phyloP scores from a whole-genome alignment of 1,140 invertebrate species.

The Branchinecta lindahli region DNA sequence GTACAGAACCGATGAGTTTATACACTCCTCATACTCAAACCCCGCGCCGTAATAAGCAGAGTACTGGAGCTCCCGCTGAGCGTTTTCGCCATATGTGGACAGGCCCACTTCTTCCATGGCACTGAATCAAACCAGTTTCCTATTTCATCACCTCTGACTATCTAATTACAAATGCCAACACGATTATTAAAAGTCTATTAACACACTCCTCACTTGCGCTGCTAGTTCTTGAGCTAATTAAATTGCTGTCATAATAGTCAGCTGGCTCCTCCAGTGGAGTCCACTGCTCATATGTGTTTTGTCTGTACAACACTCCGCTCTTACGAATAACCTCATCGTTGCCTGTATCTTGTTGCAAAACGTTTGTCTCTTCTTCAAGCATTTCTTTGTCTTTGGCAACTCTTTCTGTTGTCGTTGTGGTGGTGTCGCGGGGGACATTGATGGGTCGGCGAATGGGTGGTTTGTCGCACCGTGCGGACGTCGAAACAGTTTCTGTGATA shows the following conservation, averaged over 20 bases:
- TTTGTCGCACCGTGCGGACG: neutral
- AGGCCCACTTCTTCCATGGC: too few relatives aligned
- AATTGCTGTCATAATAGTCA: slow-evolving; percentile 5
- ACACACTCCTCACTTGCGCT: neutral
- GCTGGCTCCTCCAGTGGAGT: neutral
- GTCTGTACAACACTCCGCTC: neutral
- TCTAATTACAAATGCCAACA: too few relatives aligned
- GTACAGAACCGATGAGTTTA: too few relatives aligned
- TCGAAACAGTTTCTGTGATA: neutral
- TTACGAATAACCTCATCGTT: neutral
- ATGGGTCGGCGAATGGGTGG: neutral
- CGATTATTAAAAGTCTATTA: too few relatives aligned
- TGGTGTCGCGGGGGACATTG: neutral
- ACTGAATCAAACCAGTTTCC: too few relatives aligned
- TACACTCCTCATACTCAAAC: too few relatives aligned
- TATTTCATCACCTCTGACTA: too few relatives aligned
- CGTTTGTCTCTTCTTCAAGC: neutral
- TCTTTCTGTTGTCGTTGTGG: neutral
- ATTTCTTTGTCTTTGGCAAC: neutral
- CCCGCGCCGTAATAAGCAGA: too few relatives aligned
- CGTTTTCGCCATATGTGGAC: too few relatives aligned
- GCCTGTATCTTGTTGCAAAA: neutral
- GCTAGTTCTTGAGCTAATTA: neutral
- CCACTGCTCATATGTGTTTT: neutral
- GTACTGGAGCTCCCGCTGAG: too few relatives aligned